Conservation (phyloP, 2,113 vertebrate genomes). For the Tympanuchus pallidicinctus region DNA sequence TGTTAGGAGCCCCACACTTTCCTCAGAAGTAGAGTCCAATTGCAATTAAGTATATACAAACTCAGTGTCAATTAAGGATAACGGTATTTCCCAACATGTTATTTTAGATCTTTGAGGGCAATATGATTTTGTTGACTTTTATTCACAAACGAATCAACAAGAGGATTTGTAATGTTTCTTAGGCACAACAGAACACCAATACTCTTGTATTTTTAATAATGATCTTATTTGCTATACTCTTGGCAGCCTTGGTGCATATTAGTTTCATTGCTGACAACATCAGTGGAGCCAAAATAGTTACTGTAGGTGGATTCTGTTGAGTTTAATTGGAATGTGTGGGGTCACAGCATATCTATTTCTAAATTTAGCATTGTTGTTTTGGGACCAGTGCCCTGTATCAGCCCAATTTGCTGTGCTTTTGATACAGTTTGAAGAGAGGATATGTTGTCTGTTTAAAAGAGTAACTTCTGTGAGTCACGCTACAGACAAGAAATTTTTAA, state of each 20-base stretch:
- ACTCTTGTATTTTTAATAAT: conserved; percentile 3
- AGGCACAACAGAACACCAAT: background rate
- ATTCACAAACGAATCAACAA: background rate
- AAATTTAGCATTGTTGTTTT: conserved; percentile 17
- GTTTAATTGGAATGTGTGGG: conserved; percentile 4
- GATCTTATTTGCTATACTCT: conserved; percentile 4
- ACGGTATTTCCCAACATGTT: background rate
- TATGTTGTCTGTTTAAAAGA: conserved; percentile 17
- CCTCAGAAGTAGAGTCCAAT: background rate
- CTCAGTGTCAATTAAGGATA: background rate
- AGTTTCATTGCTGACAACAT: background rate
- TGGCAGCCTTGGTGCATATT: background rate
- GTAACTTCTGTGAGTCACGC: conserved; percentile 10
- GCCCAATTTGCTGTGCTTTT: background rate
- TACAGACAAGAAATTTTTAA: background rate
- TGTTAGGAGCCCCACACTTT: background rate
- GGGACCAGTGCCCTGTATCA: background rate
- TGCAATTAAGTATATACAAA: background rate
- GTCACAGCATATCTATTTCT: conserved; percentile 5
- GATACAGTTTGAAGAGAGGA: conserved; percentile 4
- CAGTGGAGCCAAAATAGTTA: conserved; percentile 22
- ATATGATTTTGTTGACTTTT: background rate
- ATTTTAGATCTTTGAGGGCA: background rate
- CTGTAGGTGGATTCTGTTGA: conserved; percentile 14
- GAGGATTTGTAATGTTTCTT: background rate